Evolutionary conservation across 2,113 vertebrate species (phyloP).

Genomic region (Gorilla gorilla): DNA sequence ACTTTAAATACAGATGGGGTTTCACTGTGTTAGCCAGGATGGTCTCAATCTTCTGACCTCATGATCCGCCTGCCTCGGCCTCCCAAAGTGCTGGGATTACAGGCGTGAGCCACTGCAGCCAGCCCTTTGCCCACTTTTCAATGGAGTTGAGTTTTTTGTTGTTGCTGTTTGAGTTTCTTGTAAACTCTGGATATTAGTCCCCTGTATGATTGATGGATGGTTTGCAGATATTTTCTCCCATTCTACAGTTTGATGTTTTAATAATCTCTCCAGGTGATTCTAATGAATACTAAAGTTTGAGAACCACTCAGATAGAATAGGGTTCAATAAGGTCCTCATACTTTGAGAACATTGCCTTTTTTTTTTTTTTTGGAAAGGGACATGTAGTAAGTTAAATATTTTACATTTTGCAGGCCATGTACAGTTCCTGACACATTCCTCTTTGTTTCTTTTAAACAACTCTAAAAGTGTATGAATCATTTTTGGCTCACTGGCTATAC

Average conservation of each 20-base stretch:
- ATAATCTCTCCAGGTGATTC: background rate
- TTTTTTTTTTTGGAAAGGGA: background rate
- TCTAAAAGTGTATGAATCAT: background rate
- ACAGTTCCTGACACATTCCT: background rate
- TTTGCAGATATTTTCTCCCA: background rate
- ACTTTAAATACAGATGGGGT: no score
- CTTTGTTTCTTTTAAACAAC: slow-evolving; percentile 6
- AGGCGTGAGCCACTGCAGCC: no score
- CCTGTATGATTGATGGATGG: background rate
- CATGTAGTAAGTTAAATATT: background rate
- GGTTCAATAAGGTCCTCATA: background rate
- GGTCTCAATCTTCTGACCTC: no score
- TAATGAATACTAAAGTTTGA: background rate
- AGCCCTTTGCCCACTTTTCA: background rate
- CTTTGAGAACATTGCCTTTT: no score
- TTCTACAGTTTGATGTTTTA: background rate
- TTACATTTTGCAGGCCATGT: background rate
- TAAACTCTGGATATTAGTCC: background rate
- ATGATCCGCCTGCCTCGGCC: no score
- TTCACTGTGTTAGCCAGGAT: no score
- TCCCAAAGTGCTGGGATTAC: no score
- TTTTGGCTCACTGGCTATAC: background rate
- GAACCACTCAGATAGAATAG: background rate
- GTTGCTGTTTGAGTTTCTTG: background rate
- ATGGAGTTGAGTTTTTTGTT: background rate